Evolutionary conservation across 1,140 invertebrate genomes (phyloP), one percentile per base, ranked within the genome.

Genomic region (Agrypnia vestita): DNA sequence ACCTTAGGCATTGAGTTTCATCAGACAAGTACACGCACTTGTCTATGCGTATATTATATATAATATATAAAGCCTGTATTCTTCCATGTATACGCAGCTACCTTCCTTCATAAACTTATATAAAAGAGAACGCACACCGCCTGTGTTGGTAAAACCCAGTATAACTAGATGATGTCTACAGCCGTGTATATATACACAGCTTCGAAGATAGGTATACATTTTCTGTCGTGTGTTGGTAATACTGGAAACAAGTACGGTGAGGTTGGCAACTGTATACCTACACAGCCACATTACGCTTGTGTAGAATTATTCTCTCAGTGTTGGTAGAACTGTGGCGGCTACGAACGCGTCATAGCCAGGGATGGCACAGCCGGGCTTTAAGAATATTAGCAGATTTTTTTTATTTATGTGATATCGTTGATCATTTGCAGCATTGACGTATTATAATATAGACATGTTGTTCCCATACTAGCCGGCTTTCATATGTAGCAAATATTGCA

Each of bases 201-300:
- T 3, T 6, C 25, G 25, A 6, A 35, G 25, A 6, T 35, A 35
- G 25, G 15, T 59, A 64, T 64, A 64, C 19, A 64, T 64, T 64
- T 64, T 35, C 61, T 47, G 67, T 49, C n/a, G n/a, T 55, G 71
- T 74, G 71, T 74, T 74, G 71, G 71, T 74, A 59, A 74, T 53
- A 44, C 69, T 73, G 47, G 47, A 15, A 73, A 55, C 53, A 44
- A 56, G 71, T 56, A 56, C 44, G 53, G 53, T 74, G 21, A 74
- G 71, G 71, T 74, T 74, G 71, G 71, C 71, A 74, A 74, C 71
- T 56, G 71, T 74, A 74, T 74, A 74, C 15, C 11, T 55, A 74
- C 35, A 61, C n/a, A 44, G 64, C n/a, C 64, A 35, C 25, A 35
- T 35, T 9, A 17, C 49, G 69, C 12, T 55, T 73, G 69, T 73